Evolutionary conservation across 2,113 vertebrate genomes (phyloP), one percentile per base, ranked within the genome.

Genomic region (Neodon shergylaensis): DNA sequence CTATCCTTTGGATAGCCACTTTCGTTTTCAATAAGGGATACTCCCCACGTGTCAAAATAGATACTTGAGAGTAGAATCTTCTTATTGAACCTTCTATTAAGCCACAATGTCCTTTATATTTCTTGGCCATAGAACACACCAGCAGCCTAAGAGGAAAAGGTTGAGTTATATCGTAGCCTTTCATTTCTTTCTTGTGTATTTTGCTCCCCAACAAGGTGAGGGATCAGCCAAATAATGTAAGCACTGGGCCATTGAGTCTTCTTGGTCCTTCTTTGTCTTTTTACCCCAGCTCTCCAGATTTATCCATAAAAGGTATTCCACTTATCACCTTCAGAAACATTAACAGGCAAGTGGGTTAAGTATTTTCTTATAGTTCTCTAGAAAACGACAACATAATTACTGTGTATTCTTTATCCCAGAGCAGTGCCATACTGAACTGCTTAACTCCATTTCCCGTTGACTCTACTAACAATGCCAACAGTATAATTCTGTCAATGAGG

Each of bases 11-110:
- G 10, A 54, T 26, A 93, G 49, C 33, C 36, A 87, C 7, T 44
- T 65, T 83, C 88, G 81, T 33, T 5, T 68, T 81, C n/a, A 31
- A 6, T 21, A 14, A 26, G 58, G 92, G 4, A 16, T 17, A 85
- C 2, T 81, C 22, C 54, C 26, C 39, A 54, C 94, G 73, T 42
- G 49, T 70, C 58, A 66, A 89, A 66, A 28, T 14, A 66, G 26
- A 28, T 65, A 26, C 31, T 78, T 52, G 74, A 66, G 24, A 91
- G 54, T 1, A 49, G 9, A 83, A 79, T 76, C 8, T 72, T 92
- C 79, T 49, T 96, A 88, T 70, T 68, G 84, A 95, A 92, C 66
- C 63, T 74, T 84, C 83, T 92, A 76, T 83, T 52, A 90, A 66
- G 28, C n/a, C 28, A 44, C 21, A 84, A 5, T 78, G 47, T 63